Base-by-base conservation (phyloP, 2,888 invertebrate species). In the Pandemis heparana region DNA sequence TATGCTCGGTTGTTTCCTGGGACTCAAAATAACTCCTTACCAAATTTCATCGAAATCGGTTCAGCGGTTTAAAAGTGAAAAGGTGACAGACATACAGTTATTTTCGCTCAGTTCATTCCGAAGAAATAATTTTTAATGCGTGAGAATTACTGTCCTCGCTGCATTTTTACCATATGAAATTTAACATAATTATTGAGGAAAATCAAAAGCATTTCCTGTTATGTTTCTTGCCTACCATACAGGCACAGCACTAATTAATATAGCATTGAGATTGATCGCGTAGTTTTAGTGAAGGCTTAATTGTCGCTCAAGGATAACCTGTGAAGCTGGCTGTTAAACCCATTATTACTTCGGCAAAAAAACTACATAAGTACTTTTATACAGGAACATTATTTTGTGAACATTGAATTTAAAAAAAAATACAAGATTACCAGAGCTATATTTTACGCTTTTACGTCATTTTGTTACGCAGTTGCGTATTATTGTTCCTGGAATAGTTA, bases 231-330 rank as follows among this genome's bases (percentile, higher is more conserved):
- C 59, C 23, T 43, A n/a, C n/a, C 10, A 6, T 56, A 23, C 6
- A 8, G 23, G 23, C 14, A 23, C 14, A 8, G 18, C 7, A 12
- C 12, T 70, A 71, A 71, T 64, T 70, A 32, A 8, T 59, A 64
- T 56, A 46, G 59, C 46, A 56, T 64, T 59, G 70, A 64, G 56
- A 41, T 56, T 56, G 56, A 51, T 16, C 16, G 43, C 32, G 41
- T 48, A 62, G n/a, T 62, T 70, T 67, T 51, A n/a, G 39, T 23
- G 48, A 12, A 51, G 16, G 38, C 23, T 38, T 53, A 51, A 70
- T 62, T 70, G 62, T 18, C 51, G 62, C n/a, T 62, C 61, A 69
- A 69, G 61, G 61, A 48, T 51, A 69, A 61, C 69, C 48, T 18
- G 69, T 69, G 16, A 16, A 51, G 14, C 39, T 61, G 32, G 51